Evolutionary conservation across 2,888 invertebrate species (phyloP).

Genomic region (Acronicta leporina): DNA sequence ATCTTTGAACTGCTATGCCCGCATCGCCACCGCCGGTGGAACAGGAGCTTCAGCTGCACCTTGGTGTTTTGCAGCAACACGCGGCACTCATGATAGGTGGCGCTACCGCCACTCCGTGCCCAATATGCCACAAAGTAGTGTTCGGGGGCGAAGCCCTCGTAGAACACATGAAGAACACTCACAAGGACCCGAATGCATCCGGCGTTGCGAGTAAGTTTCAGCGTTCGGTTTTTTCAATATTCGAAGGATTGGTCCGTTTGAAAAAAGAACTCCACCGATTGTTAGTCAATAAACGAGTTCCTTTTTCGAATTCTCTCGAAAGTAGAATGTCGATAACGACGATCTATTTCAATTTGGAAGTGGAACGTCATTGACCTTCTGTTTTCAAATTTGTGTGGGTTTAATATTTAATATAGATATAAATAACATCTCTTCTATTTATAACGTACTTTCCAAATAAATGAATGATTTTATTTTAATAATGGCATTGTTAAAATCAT

Average conservation of each 20-base stretch:
- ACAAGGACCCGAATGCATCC: conserved; percentile 97
- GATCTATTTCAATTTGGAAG: conserved; percentile 45
- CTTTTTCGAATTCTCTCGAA: conserved; percentile 54
- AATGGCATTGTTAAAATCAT: conserved; percentile 39
- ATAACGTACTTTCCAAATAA: conserved; percentile 32
- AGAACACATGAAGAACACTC: conserved; percentile 98
- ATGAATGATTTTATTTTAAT: conserved; percentile 44
- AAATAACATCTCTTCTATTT: conserved; percentile 59
- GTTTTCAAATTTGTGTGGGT: conserved; percentile 56
- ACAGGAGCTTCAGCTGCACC: conserved; percentile 96
- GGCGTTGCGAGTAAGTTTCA: conserved; percentile 96
- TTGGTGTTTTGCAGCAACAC: conserved; percentile 98
- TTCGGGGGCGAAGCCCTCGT: conserved; percentile 97
- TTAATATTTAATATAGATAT: conserved; percentile 48
- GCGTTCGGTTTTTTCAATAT: conserved; percentile 57
- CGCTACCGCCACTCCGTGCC: conserved; percentile 97
- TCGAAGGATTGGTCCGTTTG: conserved; percentile 49
- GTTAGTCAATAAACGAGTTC: conserved; percentile 29
- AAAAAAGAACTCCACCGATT: conserved; percentile 49
- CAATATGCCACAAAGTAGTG: conserved; percentile 98
- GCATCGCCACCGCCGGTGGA: conserved; percentile 82
- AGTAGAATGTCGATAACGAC: conserved; percentile 52
- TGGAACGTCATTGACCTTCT: conserved; percentile 50
- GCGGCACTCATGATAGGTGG: conserved; percentile 97
- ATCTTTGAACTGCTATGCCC: conserved; percentile 86